phyloP scores from a whole-genome alignment of 2,888 invertebrate species.

The Tyria jacobaeae region DNA sequence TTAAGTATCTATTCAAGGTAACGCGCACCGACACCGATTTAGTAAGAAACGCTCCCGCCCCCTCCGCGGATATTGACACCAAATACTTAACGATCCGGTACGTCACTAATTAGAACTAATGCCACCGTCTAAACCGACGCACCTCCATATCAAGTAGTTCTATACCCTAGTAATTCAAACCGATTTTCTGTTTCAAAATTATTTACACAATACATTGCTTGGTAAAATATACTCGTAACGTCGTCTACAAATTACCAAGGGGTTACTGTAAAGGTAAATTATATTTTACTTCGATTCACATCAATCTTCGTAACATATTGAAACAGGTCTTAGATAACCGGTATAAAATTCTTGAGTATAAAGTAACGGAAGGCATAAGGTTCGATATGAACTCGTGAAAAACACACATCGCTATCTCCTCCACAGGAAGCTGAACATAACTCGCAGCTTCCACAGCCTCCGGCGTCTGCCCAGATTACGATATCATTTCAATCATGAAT shows the following conservation, averaged over 20 bases:
- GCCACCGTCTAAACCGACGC: background rate
- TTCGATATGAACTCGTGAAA: slow-evolving; percentile 35
- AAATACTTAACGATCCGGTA: too few relatives aligned
- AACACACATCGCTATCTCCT: slow-evolving; percentile 41
- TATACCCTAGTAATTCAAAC: too few relatives aligned
- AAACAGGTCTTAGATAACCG: slow-evolving; percentile 29
- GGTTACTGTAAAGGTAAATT: background rate
- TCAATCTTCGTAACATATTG: slow-evolving; percentile 3
- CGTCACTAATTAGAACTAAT: too few relatives aligned
- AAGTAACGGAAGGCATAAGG: slow-evolving; percentile 27
- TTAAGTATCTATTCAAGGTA: too few relatives aligned
- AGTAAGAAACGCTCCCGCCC: too few relatives aligned
- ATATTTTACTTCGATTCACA: background rate
- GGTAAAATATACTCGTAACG: background rate
- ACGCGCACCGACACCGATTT: too few relatives aligned
- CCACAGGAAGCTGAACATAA: slow-evolving; percentile 44
- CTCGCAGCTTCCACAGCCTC: slow-evolving; percentile 51
- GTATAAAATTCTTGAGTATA: slow-evolving; percentile 27
- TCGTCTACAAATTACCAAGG: background rate
- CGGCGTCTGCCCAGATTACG: slow-evolving; percentile 44
- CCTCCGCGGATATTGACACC: too few relatives aligned
- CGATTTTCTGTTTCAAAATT: background rate
- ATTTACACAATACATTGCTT: background rate
- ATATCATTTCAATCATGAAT: slow-evolving; percentile 54
- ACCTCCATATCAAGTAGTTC: too few relatives aligned